phyloP scores from a whole-genome alignment of 1,140 invertebrate species.

The Lasaia peninsularis region DNA sequence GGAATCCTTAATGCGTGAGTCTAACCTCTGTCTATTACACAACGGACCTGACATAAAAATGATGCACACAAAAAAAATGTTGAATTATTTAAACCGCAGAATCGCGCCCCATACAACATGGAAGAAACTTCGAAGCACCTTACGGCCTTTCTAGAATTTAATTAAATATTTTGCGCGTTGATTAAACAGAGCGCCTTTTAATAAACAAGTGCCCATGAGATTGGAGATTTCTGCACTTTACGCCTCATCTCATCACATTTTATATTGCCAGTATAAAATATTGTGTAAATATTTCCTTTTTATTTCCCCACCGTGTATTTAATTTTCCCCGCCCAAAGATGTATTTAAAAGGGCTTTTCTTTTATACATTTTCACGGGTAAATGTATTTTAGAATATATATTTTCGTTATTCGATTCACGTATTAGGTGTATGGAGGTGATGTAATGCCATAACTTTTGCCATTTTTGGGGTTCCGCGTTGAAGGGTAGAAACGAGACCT shows the following conservation, averaged over 20 bases:
- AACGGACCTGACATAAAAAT: no score
- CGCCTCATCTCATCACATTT: neutral
- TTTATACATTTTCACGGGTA: neutral
- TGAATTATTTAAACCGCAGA: no score
- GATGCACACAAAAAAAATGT: no score
- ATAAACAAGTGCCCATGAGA: constrained; percentile 10
- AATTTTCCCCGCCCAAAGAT: neutral
- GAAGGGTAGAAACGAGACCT: no score
- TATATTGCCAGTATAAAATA: constrained; percentile 8
- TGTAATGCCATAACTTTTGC: no score
- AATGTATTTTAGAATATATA: neutral
- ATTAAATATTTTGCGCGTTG: constrained; percentile 12
- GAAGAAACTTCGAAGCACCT: constrained; percentile 6
- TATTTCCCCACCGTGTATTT: neutral
- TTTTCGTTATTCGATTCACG: neutral
- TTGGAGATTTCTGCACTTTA: constrained; percentile 3
- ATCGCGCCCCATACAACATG: neutral
- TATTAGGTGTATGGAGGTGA: neutral
- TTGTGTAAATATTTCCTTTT: constrained; percentile 1
- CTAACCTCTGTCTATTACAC: no score
- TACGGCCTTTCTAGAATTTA: constrained; percentile 9
- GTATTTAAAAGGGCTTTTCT: neutral
- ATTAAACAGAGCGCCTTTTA: constrained; percentile 7
- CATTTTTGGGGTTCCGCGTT: no score
- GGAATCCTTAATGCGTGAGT: no score